Base-by-base conservation (phyloP, 2,888 invertebrate species). In the Drosophila longiperda region DNA sequence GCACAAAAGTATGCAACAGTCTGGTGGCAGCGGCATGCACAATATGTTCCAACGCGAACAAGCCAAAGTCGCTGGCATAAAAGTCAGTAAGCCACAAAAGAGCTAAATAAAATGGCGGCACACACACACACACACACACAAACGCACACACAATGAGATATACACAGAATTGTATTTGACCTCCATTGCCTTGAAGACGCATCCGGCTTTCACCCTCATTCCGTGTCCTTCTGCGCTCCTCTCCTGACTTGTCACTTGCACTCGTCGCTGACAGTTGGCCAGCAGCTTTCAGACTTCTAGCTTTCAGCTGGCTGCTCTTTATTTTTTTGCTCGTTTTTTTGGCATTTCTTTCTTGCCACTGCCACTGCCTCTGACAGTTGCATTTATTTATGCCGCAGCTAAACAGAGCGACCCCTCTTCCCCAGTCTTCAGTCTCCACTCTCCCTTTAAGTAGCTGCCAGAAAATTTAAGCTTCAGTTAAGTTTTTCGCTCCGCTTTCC, bases 1-100 rank as follows among this genome's bases (percentile, higher is more conserved):
- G 78, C 75, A 74, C 67, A 70, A 64, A 74, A 76, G 76, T 89
- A 82, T 71, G 89, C 87, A 87, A 89, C 84, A 83, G 89, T 83
- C 73, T 77, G 77, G 73, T 77, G 73, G 88, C 81, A 75, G 73
- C 73, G 80, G 86, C 81, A 72, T 80, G 82, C 78, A 87, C 82
- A 87, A 81, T 82, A 78, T 82, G 87, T 65, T 75, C 42, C 65
- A 69, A 53, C 58, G 50, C 42, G 49, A 60, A 45, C 34, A 49
- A 40, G 61, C 54, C 49, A 55, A 62, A 69, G 32, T 26, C 33
- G 38, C 49, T 59, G 66, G 61, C 66, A 66, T 64, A 36, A 52
- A 66, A 61, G 48, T 48, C 36, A 60, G 52, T 32, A 62, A 65
- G 67, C 67, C 66, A 72, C 66, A 72, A 71, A 78, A 72, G 67